Evolutionary conservation across 30 jellyfish, hydroid and myxozoan species (phyloP), one percentile per base, ranked within the genome.

Genomic region (Turritopsis rubra): DNA sequence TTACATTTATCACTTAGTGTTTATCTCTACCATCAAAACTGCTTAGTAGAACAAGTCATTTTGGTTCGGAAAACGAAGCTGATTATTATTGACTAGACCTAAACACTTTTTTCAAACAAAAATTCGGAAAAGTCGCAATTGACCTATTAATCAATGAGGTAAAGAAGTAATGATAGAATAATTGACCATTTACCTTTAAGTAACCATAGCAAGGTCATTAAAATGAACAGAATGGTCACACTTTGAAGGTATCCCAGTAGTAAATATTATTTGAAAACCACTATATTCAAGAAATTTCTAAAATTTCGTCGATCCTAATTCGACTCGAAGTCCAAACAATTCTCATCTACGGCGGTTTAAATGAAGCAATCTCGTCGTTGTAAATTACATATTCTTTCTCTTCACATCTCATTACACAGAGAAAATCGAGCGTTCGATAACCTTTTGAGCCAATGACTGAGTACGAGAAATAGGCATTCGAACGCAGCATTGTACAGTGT

Each of bases 151-250:
- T 41, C 60, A 41, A 41, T n/a, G 60, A 41, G 13, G 60, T 13
- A 13, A 41, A 3, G 13, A 41, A 41, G 60, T 41, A 41, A 41
- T 13, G 13, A 41, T 3, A 41, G 5, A 13, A 41, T n/a, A 41
- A 3, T 41, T 13, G 9, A 41, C 13, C 13, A 13, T 52, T 74
- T 74, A 74, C 82, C 82, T 74, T 54, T 71, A 82, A 71, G 88
- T 60, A 71, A 82, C 88, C 88, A 82, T 82, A 66, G 75, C 86
- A 82, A 71, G 16, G 31, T 22, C 28, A 82, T 8, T 19, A 66
- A 52, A 21, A 41, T 31, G 53, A 82, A 82, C 72, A 65, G 53
- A 82, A 82, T 82, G 88, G 88, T 82, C 84, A 65, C 88, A 82
- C 84, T 82, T 54, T 25, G 81, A 71, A 24, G 53, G 70, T 65